Percentiles rank a stretch among this genome's conserved stretches.
phyloP scores from a whole-genome alignment of 2,888 invertebrate species.

The Eretmocerus hayati region DNA sequence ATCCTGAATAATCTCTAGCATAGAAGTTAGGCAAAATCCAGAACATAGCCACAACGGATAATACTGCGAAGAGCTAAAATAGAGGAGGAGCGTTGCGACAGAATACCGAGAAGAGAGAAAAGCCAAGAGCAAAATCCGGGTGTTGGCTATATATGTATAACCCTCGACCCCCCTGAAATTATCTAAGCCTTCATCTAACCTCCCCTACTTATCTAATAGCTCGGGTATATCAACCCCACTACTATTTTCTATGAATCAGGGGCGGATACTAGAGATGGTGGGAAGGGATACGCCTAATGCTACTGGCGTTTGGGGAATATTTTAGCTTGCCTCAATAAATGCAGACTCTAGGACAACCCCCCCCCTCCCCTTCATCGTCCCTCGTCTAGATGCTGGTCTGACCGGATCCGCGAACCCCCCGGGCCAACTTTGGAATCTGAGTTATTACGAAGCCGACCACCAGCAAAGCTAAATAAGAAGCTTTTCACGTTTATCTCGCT shows the following conservation, averaged over 20 bases:
- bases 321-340: slow-evolving; percentile 40
- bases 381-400: background rate
- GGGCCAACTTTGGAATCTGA: too few relatives aligned
- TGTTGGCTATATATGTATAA: background rate
- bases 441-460: too few relatives aligned
- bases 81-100: too few relatives aligned
- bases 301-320: slow-evolving; percentile 22
- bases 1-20: too few relatives aligned
- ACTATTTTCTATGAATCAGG: slow-evolving; percentile 38
- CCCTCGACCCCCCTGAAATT: slow-evolving; percentile 28
- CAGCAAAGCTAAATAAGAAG: background rate
- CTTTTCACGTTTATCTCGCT: background rate
- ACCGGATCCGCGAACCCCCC: too few relatives aligned
- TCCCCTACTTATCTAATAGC: slow-evolving; percentile 42
- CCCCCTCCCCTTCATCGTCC: background rate
- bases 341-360: slow-evolving; percentile 18
- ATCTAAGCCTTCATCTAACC: slow-evolving; percentile 47
- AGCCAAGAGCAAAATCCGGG: background rate
- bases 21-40: too few relatives aligned
- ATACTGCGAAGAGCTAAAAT: too few relatives aligned
- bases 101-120: background rate
- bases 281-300: slow-evolving; percentile 19
- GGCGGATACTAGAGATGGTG: slow-evolving; percentile 25
- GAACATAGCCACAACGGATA: too few relatives aligned
- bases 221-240: slow-evolving; percentile 34